phyloP scores from a whole-genome alignment of 2,888 invertebrate species.

The Monochamus alternatus region DNA sequence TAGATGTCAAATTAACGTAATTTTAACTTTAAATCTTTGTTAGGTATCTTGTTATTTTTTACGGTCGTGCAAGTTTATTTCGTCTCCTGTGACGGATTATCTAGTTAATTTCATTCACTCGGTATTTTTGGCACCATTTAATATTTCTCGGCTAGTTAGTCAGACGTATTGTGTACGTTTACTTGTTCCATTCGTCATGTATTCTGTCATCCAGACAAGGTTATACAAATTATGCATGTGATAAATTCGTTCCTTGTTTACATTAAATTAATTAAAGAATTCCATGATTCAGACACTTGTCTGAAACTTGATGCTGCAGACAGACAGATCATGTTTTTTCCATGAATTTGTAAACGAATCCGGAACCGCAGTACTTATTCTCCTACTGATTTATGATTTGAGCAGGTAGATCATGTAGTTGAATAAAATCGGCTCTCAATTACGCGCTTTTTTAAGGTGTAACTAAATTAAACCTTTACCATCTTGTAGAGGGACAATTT shows the following conservation, averaged over 20 bases:
- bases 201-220: slow-evolving; percentile 6
- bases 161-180: neutral
- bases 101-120: neutral
- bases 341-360: neutral
- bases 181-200: neutral
- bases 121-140: neutral
- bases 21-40: too few relatives aligned
- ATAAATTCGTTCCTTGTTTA: slow-evolving; percentile 2
- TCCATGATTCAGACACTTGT: slow-evolving; percentile 18
- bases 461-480: too few relatives aligned
- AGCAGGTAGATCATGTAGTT: too few relatives aligned
- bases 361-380: too few relatives aligned
- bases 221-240: neutral
- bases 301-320: neutral
- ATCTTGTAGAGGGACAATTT: too few relatives aligned
- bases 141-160: neutral
- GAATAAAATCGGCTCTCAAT: too few relatives aligned
- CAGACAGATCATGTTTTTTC: neutral
- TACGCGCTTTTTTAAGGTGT: too few relatives aligned
- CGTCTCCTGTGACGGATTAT: neutral
- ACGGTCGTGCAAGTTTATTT: neutral
- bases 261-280: slow-evolving; percentile 14
- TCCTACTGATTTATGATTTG: too few relatives aligned
- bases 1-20: too few relatives aligned
- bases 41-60: slow-evolving; percentile 14